Conservation (phyloP, 2,888 invertebrate species). For the Drosophila falleni region DNA sequence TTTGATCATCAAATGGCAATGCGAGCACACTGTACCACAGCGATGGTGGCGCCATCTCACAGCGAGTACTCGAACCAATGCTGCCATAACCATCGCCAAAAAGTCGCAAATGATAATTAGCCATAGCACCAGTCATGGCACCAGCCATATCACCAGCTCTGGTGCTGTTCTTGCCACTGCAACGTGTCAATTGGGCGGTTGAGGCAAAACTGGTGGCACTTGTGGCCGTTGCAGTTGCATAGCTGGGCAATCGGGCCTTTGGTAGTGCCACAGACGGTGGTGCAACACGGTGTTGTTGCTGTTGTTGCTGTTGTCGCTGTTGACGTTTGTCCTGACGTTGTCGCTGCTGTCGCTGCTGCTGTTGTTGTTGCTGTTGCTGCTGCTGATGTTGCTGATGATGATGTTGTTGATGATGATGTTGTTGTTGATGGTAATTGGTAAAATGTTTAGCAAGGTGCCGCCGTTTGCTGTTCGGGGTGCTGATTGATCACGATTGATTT, state of each 20-base stretch:
- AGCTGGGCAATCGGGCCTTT: conserved; percentile 58
- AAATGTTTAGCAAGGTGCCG: conserved; percentile 84
- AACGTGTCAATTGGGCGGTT: conserved; percentile 69
- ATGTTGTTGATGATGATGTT: conserved; percentile 60
- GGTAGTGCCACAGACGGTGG: conserved; percentile 3
- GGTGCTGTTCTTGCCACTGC: conserved; percentile 33
- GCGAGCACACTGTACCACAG: conserved; percentile 96
- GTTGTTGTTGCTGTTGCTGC: conserved; percentile 28
- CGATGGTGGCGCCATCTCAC: conserved; percentile 88
- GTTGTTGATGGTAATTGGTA: conserved; percentile 74
- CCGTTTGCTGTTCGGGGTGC: conserved; percentile 84
- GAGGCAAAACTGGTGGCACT: conserved; percentile 75
- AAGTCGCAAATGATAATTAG: conserved; percentile 49
- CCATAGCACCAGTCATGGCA: conserved; percentile 12
- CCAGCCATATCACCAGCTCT: conserved; percentile 8
- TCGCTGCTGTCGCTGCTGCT: conserved; percentile 8
- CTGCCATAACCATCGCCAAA: conserved; percentile 61
- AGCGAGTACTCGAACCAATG: conserved; percentile 69
- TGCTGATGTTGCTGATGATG: conserved; percentile 41
- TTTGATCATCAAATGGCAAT: conserved; percentile 96
- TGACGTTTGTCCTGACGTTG: conserved; percentile 28
- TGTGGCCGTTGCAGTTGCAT: conserved; percentile 74
- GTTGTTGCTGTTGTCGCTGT: conserved; percentile 12
- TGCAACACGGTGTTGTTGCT: conserved; percentile 19
- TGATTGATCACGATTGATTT: conserved; percentile 64